phyloP scores from a whole-genome alignment of 2,113 vertebrate genomes.

The Phalacrocorax aristotelis region DNA sequence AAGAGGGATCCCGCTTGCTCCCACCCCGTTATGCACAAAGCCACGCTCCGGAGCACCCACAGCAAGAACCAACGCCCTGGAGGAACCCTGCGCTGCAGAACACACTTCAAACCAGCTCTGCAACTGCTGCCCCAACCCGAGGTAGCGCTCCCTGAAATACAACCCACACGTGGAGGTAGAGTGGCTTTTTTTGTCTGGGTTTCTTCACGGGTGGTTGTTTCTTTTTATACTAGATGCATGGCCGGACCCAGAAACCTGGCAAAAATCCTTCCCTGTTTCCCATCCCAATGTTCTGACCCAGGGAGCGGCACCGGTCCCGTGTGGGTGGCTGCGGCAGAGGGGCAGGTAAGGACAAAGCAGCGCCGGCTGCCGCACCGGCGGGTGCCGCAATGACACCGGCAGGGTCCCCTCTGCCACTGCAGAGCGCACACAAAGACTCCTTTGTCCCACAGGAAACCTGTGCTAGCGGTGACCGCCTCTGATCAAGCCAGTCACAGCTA shows the following conservation, averaged over 20 bases:
- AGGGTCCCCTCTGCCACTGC: background rate
- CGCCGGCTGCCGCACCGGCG: background rate
- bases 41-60: background rate
- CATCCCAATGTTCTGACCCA: rapidly evolving
- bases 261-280: background rate
- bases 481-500: background rate
- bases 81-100: background rate
- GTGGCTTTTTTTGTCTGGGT: background rate
- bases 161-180: background rate
- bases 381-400: background rate
- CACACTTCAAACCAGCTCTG: background rate
- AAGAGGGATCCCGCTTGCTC: background rate
- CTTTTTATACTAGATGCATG: background rate
- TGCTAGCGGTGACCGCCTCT: background rate
- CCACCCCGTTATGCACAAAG: background rate
- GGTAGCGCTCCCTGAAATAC: background rate
- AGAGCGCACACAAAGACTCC: background rate
- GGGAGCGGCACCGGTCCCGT: rapidly evolving
- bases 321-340: background rate
- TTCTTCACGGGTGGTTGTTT: background rate
- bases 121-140: background rate
- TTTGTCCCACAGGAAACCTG: constrained; percentile 35
- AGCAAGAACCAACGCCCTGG: background rate
- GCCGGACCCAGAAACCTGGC: background rate
- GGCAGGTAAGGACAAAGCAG: constrained; percentile 24